These are phyloP conservation scores for Tetramorium alpestre DNA, from an alignment of 1,140 invertebrate species.

Conservation along the genomic window DNA sequence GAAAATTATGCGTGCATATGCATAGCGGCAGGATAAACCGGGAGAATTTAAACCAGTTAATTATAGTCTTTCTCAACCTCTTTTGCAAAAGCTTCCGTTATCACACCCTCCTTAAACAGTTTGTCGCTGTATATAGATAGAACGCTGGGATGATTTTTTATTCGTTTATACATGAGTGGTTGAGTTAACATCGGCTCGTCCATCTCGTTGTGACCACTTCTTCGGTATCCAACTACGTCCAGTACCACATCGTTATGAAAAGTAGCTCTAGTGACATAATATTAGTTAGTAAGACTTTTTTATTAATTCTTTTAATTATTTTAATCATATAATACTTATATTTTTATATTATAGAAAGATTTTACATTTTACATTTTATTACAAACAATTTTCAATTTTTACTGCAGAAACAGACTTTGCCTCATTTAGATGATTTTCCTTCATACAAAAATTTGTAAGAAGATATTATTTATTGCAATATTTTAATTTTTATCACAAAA, in stretches of 20 bases:
- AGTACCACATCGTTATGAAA: constrained; percentile 96
- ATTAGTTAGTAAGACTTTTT: not conserved
- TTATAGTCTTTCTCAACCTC: constrained; percentile 78
- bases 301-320: not conserved
- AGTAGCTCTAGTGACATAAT: constrained; percentile 86
- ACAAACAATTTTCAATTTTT: not conserved
- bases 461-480: not conserved
- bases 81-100: constrained; percentile 90
- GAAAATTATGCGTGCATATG: constrained; percentile 83
- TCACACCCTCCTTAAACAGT: constrained; percentile 90
- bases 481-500: constrained; percentile 12
- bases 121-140: constrained; percentile 91
- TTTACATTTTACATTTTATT: not conserved
- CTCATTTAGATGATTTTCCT: not conserved
- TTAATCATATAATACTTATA: not conserved
- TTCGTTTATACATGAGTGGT: constrained; percentile 97
- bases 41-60: not conserved
- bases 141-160: constrained; percentile 88
- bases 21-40: not conserved
- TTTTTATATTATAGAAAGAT: not conserved
- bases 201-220: constrained; percentile 96
- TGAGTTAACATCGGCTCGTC: constrained; percentile 98
- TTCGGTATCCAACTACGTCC: constrained; percentile 95
- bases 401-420: not conserved
- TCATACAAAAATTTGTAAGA: not conserved